phyloP scores from a whole-genome alignment of 2,888 invertebrate genomes.

The Cheilosia pagana region DNA sequence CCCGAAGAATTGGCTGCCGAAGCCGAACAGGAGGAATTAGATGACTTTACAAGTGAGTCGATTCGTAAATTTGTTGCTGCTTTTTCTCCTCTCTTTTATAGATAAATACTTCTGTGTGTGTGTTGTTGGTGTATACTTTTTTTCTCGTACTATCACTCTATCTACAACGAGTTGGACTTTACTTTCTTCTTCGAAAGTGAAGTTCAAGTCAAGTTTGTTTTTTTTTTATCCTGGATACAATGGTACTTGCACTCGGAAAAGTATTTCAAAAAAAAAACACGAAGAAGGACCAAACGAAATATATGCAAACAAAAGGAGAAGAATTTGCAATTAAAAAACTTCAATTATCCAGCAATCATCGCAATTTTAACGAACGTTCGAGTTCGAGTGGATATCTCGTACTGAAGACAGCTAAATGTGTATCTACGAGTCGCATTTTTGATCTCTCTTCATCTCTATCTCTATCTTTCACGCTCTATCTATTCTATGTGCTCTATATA shows the following conservation, averaged over 20 bases:
- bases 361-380: conserved; percentile 5
- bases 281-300: conserved; percentile 1
- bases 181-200: conserved; percentile 32
- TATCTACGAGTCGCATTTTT: conserved; percentile 20
- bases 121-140: conserved; percentile 2
- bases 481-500: conserved; percentile 66
- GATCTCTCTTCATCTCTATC: conserved; percentile 39
- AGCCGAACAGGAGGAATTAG: conserved; percentile 97
- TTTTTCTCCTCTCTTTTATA: conserved; percentile 37
- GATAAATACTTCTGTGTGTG: conserved; percentile 31
- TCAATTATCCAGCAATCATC: conserved; percentile 23
- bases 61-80: conserved; percentile 85
- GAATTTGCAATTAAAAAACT: conserved; percentile 12
- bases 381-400: conserved; percentile 22
- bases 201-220: conserved; percentile 35
- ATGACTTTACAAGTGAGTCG: conserved; percentile 96
- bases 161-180: conserved; percentile 27
- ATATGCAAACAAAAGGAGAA: conserved; percentile 3
- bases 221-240: conserved; percentile 24
- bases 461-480: conserved; percentile 37
- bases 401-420: conserved; percentile 24
- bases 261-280: background rate
- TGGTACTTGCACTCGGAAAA: conserved; percentile 1
- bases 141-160: conserved; percentile 44
- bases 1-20: conserved; percentile 98